Conservation (phyloP, 30 jellyfish, hydroid and myxozoan genomes). For the Turritopsis rubra region DNA sequence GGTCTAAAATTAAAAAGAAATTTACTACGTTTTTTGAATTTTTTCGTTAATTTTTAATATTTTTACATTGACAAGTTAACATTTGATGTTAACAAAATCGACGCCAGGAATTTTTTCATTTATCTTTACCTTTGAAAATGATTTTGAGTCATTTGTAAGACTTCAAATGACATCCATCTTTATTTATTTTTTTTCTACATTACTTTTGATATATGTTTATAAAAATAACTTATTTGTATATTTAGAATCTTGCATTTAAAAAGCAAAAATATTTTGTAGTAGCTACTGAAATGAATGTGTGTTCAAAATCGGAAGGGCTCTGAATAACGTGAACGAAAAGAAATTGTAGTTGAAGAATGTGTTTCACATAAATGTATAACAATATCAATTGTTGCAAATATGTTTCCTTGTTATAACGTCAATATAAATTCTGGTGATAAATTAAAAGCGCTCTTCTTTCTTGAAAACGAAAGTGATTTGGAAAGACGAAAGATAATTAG, state of each 20-base stretch:
- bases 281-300: background rate
- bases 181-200: no score
- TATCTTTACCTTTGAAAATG: background rate
- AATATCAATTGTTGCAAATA: no score
- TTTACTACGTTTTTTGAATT: background rate
- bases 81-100: background rate
- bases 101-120: background rate
- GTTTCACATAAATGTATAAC: no score
- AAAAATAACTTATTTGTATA: background rate
- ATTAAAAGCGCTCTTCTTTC: no score
- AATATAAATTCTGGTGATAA: no score
- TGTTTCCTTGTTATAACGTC: no score
- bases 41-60: no score
- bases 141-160: background rate
- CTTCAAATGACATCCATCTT: no score
- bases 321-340: no score
- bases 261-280: background rate
- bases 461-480: no score
- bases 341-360: no score
- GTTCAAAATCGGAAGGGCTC: background rate
- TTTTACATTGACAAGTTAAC: background rate
- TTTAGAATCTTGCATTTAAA: background rate
- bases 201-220: background rate
- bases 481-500: no score
- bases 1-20: background rate